A percentile compares a stretch with the other conserved stretches of the same genome.
phyloP scores from a whole-genome alignment of 2,888 invertebrate species.

The Altica lythri region DNA sequence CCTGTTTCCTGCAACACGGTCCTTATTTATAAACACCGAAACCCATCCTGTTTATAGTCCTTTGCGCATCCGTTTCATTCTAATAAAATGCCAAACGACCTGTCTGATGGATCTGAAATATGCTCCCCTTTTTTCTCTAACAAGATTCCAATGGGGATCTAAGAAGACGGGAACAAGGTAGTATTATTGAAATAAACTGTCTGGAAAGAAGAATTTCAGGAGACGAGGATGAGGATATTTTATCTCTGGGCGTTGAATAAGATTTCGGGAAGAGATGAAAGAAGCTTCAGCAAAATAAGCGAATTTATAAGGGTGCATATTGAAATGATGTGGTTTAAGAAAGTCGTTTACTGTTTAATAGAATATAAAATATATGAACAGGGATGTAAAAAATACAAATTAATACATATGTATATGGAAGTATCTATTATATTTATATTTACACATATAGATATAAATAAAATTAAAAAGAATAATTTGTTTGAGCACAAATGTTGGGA shows the following conservation, averaged over 20 bases:
- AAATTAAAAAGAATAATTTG: no score
- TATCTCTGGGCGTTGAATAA: constrained; percentile 33
- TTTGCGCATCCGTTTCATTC: constrained; percentile 26
- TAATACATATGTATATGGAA: no score
- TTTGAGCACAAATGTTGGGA: no score
- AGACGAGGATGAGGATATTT: constrained; percentile 31
- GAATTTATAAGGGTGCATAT: constrained; percentile 15
- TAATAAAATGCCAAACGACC: constrained; percentile 37
- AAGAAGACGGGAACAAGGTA: constrained; percentile 28
- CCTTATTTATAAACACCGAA: constrained; percentile 37
- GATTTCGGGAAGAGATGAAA: constrained; percentile 40
- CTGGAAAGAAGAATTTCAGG: constrained; percentile 35
- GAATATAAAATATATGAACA: no score
- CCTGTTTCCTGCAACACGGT: background rate
- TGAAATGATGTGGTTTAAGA: no score
- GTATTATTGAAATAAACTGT: constrained; percentile 41
- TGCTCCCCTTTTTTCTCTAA: constrained; percentile 14
- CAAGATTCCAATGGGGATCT: constrained; percentile 9
- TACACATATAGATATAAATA: no score
- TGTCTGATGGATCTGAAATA: constrained; percentile 31
- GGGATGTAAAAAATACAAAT: no score
- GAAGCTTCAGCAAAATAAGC: constrained; percentile 33
- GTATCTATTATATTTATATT: no score
- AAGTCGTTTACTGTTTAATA: no score
- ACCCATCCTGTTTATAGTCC: constrained; percentile 39